Percentiles rank a stretch among this genome's conserved stretches.
These are phyloP conservation scores for Diabrotica balteata DNA, from an alignment of 2,888 invertebrate species.

Conservation along the genomic window DNA sequence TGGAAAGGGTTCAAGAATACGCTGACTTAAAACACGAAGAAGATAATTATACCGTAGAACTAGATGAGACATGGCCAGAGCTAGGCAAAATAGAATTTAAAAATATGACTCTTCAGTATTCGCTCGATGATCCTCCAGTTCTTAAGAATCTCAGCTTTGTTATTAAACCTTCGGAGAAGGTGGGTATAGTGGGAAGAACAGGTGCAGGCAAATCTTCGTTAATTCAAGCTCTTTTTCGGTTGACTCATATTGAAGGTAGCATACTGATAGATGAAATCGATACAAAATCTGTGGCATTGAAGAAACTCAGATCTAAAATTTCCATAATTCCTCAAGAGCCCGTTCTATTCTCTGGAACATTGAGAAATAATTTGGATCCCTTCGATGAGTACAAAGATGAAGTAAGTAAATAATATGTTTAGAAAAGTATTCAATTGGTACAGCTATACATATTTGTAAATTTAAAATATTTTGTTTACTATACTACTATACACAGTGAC, in stretches of 20 bases:
- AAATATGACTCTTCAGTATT: conserved; percentile 75
- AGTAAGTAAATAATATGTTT: conserved; percentile 45
- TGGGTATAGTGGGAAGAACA: conserved; percentile 82
- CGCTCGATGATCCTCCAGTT: conserved; percentile 73
- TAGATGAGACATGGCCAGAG: conserved; percentile 75
- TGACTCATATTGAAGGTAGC: conserved; percentile 78
- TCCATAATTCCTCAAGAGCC: conserved; percentile 90
- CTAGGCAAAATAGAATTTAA: conserved; percentile 73
- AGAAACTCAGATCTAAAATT: conserved; percentile 75
- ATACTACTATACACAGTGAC: too few species aligned
- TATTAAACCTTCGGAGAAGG: conserved; percentile 73
- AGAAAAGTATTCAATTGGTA: too few species aligned
- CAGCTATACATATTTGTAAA: too few species aligned
- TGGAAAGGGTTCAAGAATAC: conserved; percentile 86
- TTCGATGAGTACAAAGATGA: conserved; percentile 81
- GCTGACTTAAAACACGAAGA: conserved; percentile 75
- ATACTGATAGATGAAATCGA: conserved; percentile 82
- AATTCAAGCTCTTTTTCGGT: conserved; percentile 79
- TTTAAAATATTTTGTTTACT: too few species aligned
- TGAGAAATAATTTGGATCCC: conserved; percentile 85
- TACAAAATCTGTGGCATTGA: conserved; percentile 72
- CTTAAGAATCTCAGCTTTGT: conserved; percentile 74
- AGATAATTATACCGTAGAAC: conserved; percentile 64
- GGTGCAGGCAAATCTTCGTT: conserved; percentile 84
- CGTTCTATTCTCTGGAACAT: conserved; percentile 72